phyloP scores from a whole-genome alignment of 1,140 invertebrate species.

The Pachypeltis micranthus region DNA sequence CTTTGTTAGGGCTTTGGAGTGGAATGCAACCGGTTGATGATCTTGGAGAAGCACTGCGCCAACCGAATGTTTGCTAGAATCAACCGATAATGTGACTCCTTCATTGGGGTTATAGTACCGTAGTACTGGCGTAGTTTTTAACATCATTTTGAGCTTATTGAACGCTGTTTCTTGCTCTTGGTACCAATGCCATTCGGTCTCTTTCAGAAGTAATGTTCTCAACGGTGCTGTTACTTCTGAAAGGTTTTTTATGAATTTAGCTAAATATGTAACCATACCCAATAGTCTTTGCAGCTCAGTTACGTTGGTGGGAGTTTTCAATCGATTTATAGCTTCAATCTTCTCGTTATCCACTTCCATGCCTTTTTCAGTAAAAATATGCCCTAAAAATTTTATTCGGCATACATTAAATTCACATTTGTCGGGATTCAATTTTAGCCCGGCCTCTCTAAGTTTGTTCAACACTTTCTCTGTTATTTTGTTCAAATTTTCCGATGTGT shows the following conservation, averaged over 20 bases:
- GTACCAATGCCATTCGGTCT: too few relatives aligned
- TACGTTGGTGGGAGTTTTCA: constrained; percentile 23
- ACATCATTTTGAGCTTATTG: constrained; percentile 17
- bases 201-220: constrained; percentile 24
- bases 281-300: constrained; percentile 26
- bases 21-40: constrained; percentile 1
- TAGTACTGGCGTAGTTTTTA: constrained; percentile 20
- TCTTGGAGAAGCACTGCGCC: constrained; percentile 31
- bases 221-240: constrained; percentile 25
- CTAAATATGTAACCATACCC: constrained; percentile 29
- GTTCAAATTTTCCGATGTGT: background rate
- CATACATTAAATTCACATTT: constrained; percentile 20
- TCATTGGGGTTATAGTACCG: constrained; percentile 25
- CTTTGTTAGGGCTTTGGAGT: constrained; percentile 30
- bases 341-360: background rate
- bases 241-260: constrained; percentile 27
- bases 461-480: constrained; percentile 7
- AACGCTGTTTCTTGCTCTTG: constrained; percentile 2
- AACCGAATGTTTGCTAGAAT: constrained; percentile 27
- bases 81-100: too few relatives aligned
- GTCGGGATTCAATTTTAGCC: constrained; percentile 18
- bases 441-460: constrained; percentile 8
- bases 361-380: background rate
- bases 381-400: constrained; percentile 14
- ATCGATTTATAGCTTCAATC: constrained; percentile 18